phyloP scores from a whole-genome alignment of 2,888 invertebrate species.

The Ochropacha duplaris region DNA sequence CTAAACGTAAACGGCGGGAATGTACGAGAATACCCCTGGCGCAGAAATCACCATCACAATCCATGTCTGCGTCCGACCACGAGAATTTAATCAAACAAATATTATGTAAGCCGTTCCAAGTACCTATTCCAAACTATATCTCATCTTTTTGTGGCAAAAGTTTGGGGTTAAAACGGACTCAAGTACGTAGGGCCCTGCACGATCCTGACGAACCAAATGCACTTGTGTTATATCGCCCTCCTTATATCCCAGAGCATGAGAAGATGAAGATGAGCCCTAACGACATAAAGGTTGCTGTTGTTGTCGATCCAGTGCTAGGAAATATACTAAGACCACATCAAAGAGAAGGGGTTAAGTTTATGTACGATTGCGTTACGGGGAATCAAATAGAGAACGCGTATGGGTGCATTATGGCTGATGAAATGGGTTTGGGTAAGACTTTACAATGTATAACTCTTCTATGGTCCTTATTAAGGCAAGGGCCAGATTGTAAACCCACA shows the following conservation, averaged over 20 bases:
- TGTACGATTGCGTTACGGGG: conserved; percentile 99
- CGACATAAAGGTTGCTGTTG: conserved; percentile 93
- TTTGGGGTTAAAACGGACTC: conserved; percentile 88
- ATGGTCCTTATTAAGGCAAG: conserved; percentile 97
- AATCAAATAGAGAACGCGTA: conserved; percentile 91
- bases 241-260: conserved; percentile 92
- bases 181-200: conserved; percentile 89
- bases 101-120: conserved; percentile 93
- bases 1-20: conserved; percentile 73
- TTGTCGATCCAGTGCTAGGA: conserved; percentile 96
- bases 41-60: conserved; percentile 65
- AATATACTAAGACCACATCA: conserved; percentile 98
- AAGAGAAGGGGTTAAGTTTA: conserved; percentile 98
- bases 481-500: conserved; percentile 94
- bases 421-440: conserved; percentile 99
- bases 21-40: conserved; percentile 72
- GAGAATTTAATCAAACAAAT: conserved; percentile 92
- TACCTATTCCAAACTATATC: conserved; percentile 95
- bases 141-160: conserved; percentile 88
- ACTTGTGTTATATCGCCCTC: conserved; percentile 93
- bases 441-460: conserved; percentile 97
- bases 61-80: conserved; percentile 83
- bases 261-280: conserved; percentile 89
- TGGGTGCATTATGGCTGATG: conserved; percentile 99
- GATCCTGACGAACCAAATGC: conserved; percentile 97